Base-by-base conservation (phyloP, 2,113 vertebrate genomes). In the Leptodactylus fuscus region DNA sequence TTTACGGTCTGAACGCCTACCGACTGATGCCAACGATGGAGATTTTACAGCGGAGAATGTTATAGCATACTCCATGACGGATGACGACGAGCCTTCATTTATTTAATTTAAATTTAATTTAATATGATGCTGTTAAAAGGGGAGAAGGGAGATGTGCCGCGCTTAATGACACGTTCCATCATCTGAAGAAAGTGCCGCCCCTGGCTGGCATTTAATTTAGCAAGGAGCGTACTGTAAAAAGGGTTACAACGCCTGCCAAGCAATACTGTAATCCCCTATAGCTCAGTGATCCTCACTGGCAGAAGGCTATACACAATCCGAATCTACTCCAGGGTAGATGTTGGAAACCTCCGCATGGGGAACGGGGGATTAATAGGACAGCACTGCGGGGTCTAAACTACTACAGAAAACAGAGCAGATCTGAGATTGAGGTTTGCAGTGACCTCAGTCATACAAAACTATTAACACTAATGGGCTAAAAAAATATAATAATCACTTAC, bases 221-320 rank as follows among this genome's bases (percentile, higher is more conserved):
- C 27, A 34, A 78, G 60, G 41, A 81, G 62, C 20, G 10, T 11
- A 81, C 60, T 48, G n/a, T 46, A 81, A 48, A 24, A 48, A 81
- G 38, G 16, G 65, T n/a, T 32, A 24, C 12, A 0, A 5, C 32
- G 36, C 18, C 32, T 53, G 81, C 65, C 32, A 34, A 29, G 46
- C 60, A 11, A 27, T 22, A 36, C 44, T 71, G 27, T 38, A 82
- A 51, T 51, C 65, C 24, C 81, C 81, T 55, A 48, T 49, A 44
- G 81, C 81, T 38, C 48, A 53, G 81, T 36, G 65, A 29, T 82
- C 27, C 81, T 32, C 44, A 16, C 27, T 70, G 46, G 65, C 81
- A 82, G 62, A 51, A 34, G 46, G 79, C 55, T 67, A 27, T 1
- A 18, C 65, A 69, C 65, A 69, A 69, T 38, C 20, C 22, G 2